Evolutionary conservation across 2,888 invertebrate species (phyloP).

Genomic region (Danaus chrysippus): DNA sequence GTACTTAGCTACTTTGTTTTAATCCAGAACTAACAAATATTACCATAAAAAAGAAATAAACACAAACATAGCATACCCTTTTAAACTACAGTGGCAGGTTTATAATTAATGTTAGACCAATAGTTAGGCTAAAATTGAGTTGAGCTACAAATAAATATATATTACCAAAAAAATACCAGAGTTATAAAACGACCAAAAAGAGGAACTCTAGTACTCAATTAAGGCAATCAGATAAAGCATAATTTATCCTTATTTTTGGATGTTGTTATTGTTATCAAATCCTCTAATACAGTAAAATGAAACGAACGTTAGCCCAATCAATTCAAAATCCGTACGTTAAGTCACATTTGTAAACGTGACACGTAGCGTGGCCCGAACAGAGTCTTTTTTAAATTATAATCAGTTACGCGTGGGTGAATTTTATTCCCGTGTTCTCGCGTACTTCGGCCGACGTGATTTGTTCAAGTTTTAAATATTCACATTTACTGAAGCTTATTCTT

Average conservation of each 20-base stretch:
- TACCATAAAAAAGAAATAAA: constrained; percentile 10
- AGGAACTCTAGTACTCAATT: too few relatives aligned
- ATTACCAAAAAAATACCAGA: too few relatives aligned
- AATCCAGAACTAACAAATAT: constrained; percentile 25
- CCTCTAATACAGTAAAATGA: constrained; percentile 33
- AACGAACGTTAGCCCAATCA: constrained; percentile 32
- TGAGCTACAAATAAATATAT: too few relatives aligned
- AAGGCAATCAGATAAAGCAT: too few relatives aligned
- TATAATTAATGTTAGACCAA: too few relatives aligned
- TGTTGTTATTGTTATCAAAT: constrained; percentile 4
- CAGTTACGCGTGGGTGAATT: constrained; percentile 43
- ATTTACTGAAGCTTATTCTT: constrained; percentile 54
- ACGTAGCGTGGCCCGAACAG: constrained; percentile 52
- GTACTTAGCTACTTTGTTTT: constrained; percentile 26
- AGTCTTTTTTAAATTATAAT: constrained; percentile 59
- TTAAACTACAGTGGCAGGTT: not conserved
- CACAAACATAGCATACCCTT: not conserved
- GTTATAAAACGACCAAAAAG: too few relatives aligned
- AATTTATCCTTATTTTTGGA: not conserved
- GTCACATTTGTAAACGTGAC: constrained; percentile 44
- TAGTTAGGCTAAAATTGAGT: too few relatives aligned
- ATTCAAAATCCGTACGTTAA: constrained; percentile 33
- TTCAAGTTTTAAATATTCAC: constrained; percentile 66
- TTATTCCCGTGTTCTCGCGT: constrained; percentile 47
- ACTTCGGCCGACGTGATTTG: constrained; percentile 53